A percentile compares a stretch with the other conserved stretches of the same genome.
Conservation (phyloP, 2,888 invertebrate genomes). For the Agrilus mali region DNA sequence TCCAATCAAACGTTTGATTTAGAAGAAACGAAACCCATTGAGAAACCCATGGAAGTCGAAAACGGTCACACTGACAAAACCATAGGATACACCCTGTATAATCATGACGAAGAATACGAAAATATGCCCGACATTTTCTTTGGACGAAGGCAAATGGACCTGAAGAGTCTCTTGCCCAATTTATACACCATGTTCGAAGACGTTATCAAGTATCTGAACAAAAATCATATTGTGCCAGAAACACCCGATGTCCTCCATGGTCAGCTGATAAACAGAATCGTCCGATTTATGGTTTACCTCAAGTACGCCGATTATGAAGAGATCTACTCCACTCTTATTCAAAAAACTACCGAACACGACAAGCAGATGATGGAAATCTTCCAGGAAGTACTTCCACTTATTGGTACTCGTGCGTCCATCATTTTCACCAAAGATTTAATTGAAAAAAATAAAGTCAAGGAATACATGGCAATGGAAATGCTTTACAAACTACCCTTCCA, state of each 20-base stretch:
- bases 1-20: constrained; percentile 32
- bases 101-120: constrained; percentile 9
- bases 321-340: constrained; percentile 17
- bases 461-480: constrained; percentile 23
- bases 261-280: constrained; percentile 27
- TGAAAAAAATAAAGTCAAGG: constrained; percentile 21
- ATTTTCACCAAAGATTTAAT: constrained; percentile 29
- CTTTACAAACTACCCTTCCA: constrained; percentile 32
- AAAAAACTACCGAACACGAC: constrained; percentile 13
- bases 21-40: constrained; percentile 14
- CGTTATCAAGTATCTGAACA: constrained; percentile 26
- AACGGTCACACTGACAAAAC: constrained; percentile 14
- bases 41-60: constrained; percentile 13
- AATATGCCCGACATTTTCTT: constrained; percentile 24
- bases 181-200: constrained; percentile 25
- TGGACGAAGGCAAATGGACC: constrained; percentile 24
- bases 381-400: constrained; percentile 31
- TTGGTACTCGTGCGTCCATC: constrained; percentile 31
- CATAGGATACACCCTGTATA: constrained; percentile 20
- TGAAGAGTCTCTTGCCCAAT: constrained; percentile 18
- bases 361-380: constrained; percentile 27
- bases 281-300: constrained; percentile 24
- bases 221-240: constrained; percentile 24
- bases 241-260: constrained; percentile 25
- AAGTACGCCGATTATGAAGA: constrained; percentile 23